Percentiles rank a stretch among this genome's conserved stretches.
Conservation (phyloP, 2,113 vertebrate genomes). For the Notarius quadriscutis region DNA sequence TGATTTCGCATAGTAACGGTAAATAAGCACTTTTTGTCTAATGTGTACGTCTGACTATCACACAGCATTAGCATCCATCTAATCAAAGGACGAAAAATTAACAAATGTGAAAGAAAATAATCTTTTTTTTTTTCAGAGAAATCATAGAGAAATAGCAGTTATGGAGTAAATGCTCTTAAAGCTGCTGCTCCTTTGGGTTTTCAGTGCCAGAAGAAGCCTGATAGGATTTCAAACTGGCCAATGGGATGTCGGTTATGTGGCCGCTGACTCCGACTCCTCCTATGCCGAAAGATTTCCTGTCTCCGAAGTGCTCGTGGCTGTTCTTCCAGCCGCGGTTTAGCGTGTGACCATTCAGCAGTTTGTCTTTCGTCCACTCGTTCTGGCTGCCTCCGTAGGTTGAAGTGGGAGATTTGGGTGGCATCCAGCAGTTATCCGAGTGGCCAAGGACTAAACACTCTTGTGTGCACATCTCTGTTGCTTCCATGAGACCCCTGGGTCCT, state of each 20-base stretch:
- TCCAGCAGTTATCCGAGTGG: conserved; percentile 99
- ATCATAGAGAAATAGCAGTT: conserved; percentile 22
- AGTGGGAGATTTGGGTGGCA: conserved; percentile 95
- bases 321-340: conserved; percentile 94
- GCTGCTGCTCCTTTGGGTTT: conserved; percentile 96
- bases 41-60: conserved; percentile 51
- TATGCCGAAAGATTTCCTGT: conserved; percentile 92
- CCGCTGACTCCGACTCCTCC: conserved; percentile 77
- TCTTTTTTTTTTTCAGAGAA: background rate
- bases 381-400: conserved; percentile 87
- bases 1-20: conserved; percentile 75
- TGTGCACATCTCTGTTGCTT: conserved; percentile 98
- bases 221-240: conserved; percentile 95
- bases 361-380: conserved; percentile 97
- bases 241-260: conserved; percentile 91
- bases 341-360: conserved; percentile 96
- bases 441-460: conserved; percentile 96
- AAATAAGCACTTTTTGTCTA: conserved; percentile 74
- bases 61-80: conserved; percentile 51
- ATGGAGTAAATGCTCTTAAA: conserved; percentile 77
- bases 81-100: conserved; percentile 30
- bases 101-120: conserved; percentile 18
- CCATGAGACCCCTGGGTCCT: conserved; percentile 92
- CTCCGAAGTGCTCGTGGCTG: conserved; percentile 90
- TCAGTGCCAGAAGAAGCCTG: conserved; percentile 85